phyloP scores from a whole-genome alignment of 2,888 invertebrate genomes.

The Tachina grossa region DNA sequence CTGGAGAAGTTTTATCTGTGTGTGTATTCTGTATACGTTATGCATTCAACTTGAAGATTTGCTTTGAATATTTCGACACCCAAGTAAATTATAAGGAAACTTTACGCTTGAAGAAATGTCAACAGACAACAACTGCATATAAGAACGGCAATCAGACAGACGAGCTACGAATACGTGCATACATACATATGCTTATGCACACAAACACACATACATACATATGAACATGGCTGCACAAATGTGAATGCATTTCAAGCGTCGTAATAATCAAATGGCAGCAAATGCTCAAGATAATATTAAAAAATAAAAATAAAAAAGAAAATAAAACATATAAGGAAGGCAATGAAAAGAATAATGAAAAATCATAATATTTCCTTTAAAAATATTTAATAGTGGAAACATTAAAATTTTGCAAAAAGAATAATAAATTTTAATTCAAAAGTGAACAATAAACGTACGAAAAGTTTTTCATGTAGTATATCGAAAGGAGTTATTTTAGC shows the following conservation, averaged over 20 bases:
- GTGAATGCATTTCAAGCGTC: conserved; percentile 27
- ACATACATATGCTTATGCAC: background rate
- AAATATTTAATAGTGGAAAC: background rate
- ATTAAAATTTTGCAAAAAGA: background rate
- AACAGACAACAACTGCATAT: conserved; percentile 23
- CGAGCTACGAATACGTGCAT: background rate
- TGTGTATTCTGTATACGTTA: background rate
- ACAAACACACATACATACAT: background rate
- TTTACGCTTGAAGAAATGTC: conserved; percentile 54
- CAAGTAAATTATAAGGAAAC: conserved; percentile 55
- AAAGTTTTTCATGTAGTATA: too few species aligned
- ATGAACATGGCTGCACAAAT: background rate
- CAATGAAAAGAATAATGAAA: background rate
- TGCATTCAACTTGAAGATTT: conserved; percentile 56
- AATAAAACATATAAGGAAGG: background rate
- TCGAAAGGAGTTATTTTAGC: too few species aligned
- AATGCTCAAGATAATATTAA: conserved; percentile 26
- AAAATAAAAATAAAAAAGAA: background rate
- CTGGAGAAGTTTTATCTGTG: background rate
- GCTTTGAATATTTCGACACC: conserved; percentile 64
- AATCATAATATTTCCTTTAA: background rate
- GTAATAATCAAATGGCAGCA: conserved; percentile 42
- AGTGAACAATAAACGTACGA: too few species aligned
- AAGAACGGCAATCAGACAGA: background rate
- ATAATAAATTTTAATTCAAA: too few species aligned